Conservation (phyloP, 2,797 vertebrate genomes). For the Anguilla megastoma region DNA sequence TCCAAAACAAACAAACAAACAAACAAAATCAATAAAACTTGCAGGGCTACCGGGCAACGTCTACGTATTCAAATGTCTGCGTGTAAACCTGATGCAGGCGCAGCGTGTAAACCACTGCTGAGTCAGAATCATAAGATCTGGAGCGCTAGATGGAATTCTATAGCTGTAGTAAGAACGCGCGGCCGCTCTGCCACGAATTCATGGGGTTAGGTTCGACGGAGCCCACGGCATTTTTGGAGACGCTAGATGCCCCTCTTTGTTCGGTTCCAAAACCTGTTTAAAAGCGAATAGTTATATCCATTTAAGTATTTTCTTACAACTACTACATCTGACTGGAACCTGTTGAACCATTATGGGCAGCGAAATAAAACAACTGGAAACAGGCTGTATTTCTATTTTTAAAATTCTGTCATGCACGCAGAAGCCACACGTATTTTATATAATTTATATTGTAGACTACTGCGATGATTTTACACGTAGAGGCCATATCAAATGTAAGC, state of each 20-base stretch:
- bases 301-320: neutral
- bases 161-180: neutral
- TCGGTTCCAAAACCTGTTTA: neutral
- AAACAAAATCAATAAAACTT: neutral
- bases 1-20: neutral
- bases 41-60: neutral
- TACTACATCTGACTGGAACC: neutral
- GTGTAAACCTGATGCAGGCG: neutral
- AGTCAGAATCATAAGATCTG: neutral
- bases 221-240: neutral
- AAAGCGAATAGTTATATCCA: neutral
- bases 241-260: neutral
- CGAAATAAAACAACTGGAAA: neutral
- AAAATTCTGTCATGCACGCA: neutral
- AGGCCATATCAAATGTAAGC: neutral
- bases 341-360: neutral
- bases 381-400: neutral
- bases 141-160: neutral
- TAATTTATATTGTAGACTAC: neutral
- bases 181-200: neutral
- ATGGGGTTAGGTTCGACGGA: neutral
- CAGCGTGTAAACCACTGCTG: neutral
- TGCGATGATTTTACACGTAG: neutral
- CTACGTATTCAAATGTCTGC: neutral
- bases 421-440: neutral